A percentile compares a stretch with the other conserved stretches of the same genome.
phyloP scores from a whole-genome alignment of 23 tunicate genomes.

The Corella eumyota region DNA sequence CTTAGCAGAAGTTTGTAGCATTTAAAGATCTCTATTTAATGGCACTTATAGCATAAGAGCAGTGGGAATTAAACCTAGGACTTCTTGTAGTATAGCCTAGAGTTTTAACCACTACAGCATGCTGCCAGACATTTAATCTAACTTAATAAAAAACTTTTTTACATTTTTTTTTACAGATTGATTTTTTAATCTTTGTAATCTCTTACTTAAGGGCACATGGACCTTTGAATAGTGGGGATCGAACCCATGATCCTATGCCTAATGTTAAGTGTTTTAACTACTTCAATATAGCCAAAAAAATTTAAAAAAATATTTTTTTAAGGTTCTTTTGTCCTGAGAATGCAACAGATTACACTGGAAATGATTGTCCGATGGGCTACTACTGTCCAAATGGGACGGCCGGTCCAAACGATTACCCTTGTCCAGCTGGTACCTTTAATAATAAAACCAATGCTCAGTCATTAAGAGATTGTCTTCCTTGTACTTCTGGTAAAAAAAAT shows the following conservation, averaged over 20 bases:
- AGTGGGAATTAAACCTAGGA: too few species aligned
- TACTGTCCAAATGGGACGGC: constrained; percentile 84
- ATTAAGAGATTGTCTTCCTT: constrained; percentile 70
- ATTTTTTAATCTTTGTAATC: neutral
- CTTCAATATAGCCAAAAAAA: too few species aligned
- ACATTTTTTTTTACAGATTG: neutral
- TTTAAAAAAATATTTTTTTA: neutral
- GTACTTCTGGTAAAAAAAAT: constrained; percentile 42
- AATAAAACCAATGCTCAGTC: constrained; percentile 13
- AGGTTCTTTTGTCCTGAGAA: constrained; percentile 88
- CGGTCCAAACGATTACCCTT: constrained; percentile 47
- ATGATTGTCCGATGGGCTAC: constrained; percentile 70
- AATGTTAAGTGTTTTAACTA: too few species aligned
- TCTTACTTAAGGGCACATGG: too few species aligned
- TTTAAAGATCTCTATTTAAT: too few species aligned
- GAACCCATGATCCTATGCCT: too few species aligned
- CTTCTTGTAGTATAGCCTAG: too few species aligned
- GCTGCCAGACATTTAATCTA: too few species aligned
- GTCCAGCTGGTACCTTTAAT: constrained; percentile 92
- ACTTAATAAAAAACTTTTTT: neutral
- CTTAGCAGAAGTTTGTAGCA: too few species aligned
- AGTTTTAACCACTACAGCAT: too few species aligned
- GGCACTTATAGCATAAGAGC: too few species aligned
- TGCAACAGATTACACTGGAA: constrained; percentile 27
- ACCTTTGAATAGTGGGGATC: too few species aligned